Conservation (phyloP, 2,888 invertebrate species). For the Lasioglossum marginatum region DNA sequence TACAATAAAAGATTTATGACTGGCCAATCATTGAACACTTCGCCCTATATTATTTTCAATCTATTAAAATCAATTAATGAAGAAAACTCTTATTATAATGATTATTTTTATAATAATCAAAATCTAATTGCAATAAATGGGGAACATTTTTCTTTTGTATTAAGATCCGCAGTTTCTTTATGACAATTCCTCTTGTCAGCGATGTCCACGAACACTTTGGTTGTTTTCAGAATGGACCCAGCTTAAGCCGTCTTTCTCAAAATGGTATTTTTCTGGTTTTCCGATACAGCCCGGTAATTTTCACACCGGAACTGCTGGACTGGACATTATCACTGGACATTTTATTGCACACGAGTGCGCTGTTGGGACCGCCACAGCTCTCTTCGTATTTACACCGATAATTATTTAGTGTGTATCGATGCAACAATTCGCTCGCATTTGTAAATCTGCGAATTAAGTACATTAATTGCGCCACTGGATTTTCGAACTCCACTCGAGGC, state of each 20-base stretch:
- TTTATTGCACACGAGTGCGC: background rate
- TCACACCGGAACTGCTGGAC: background rate
- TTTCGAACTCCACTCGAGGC: background rate
- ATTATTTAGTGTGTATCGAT: background rate
- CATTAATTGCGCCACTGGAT: background rate
- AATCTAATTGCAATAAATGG: too few species aligned
- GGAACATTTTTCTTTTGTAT: background rate
- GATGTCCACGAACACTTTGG: background rate
- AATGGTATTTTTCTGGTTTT: background rate
- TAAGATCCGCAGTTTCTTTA: background rate
- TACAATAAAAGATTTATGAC: too few species aligned
- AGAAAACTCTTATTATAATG: too few species aligned
- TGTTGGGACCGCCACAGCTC: background rate
- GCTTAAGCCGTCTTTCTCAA: background rate
- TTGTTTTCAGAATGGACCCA: background rate
- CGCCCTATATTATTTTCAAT: too few species aligned
- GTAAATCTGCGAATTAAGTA: background rate
- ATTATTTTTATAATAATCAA: too few species aligned
- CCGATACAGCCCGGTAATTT: background rate
- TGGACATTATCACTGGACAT: background rate
- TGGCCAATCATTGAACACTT: too few species aligned
- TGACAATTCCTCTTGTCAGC: too few species aligned
- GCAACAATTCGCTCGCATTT: background rate
- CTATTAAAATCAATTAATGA: too few species aligned
- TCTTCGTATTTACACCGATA: background rate